phyloP scores from a whole-genome alignment of 2,888 invertebrate genomes.

The Trilocha varians region DNA sequence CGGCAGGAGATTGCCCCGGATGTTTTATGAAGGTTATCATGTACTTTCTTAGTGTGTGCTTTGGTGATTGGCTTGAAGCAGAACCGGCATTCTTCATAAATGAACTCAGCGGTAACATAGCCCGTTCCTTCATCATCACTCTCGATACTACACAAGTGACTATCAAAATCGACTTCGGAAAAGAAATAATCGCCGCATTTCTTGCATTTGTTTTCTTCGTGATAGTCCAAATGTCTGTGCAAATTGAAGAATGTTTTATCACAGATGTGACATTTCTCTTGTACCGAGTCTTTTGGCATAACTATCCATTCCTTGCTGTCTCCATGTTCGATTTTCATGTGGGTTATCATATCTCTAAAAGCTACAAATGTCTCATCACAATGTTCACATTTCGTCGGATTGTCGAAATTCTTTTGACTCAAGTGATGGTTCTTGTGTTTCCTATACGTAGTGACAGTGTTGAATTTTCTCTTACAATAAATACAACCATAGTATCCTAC shows the following conservation, averaged over 20 bases:
- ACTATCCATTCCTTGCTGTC: constrained; percentile 64
- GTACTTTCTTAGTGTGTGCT: constrained; percentile 42
- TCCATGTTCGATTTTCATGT: constrained; percentile 59
- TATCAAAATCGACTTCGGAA: constrained; percentile 50
- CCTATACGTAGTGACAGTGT: constrained; percentile 56
- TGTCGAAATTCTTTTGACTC: constrained; percentile 51
- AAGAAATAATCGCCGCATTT: constrained; percentile 64
- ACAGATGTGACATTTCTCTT: constrained; percentile 58
- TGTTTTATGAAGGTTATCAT: constrained; percentile 49
- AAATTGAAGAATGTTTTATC: constrained; percentile 58
- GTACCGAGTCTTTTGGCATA: constrained; percentile 53
- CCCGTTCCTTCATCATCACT: constrained; percentile 49
- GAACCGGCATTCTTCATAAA: constrained; percentile 59
- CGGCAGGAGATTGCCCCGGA: constrained; percentile 65
- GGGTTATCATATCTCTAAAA: constrained; percentile 66
- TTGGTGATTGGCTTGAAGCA: constrained; percentile 64
- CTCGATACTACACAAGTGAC: constrained; percentile 59
- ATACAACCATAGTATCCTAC: constrained; percentile 60
- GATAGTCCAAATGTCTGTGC: constrained; percentile 55
- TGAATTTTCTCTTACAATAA: constrained; percentile 67
- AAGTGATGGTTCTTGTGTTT: constrained; percentile 69
- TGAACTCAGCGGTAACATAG: constrained; percentile 20
- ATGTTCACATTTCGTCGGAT: constrained; percentile 61
- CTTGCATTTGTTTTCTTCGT: constrained; percentile 63
- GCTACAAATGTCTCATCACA: constrained; percentile 71